Conservation (phyloP, 35 echinoderm and acorn worm genomes). For the Heliocidaris tuberculata region DNA sequence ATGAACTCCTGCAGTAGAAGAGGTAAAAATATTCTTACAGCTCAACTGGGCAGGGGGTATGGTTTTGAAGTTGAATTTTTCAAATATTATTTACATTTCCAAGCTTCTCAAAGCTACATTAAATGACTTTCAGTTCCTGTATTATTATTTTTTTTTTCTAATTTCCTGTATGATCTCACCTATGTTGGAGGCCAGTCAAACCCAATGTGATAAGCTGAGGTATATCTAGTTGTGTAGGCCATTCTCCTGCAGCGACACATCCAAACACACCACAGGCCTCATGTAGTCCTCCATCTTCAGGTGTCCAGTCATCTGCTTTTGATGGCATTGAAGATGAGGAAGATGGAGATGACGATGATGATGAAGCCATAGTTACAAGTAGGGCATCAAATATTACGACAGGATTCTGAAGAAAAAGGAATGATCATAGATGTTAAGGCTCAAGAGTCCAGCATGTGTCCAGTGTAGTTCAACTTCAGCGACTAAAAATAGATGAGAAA, state of each 20-base stretch:
- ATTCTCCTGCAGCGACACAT: constrained; percentile 79
- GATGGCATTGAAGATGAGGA: neutral
- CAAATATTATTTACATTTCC: no score
- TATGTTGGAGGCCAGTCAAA: constrained; percentile 86
- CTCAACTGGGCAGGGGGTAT: no score
- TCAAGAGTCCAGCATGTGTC: no score
- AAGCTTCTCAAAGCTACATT: no score
- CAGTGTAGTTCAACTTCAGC: no score
- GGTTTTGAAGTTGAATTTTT: no score
- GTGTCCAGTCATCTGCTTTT: neutral
- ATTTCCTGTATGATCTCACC: neutral
- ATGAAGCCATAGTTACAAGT: neutral
- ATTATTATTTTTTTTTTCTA: no score
- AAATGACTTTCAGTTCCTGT: no score
- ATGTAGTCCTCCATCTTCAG: constrained; percentile 60
- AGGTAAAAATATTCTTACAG: no score
- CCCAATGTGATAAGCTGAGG: constrained; percentile 82
- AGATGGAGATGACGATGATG: neutral
- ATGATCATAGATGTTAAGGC: no score
- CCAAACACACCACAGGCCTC: constrained; percentile 98
- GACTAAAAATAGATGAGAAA: no score
- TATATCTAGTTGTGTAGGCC: constrained; percentile 92
- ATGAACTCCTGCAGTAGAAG: no score
- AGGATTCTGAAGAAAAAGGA: neutral
- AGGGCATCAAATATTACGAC: neutral